These are phyloP conservation scores for Celastrina argiolus DNA, from an alignment of 2,888 invertebrate species.

Conservation along the genomic window DNA sequence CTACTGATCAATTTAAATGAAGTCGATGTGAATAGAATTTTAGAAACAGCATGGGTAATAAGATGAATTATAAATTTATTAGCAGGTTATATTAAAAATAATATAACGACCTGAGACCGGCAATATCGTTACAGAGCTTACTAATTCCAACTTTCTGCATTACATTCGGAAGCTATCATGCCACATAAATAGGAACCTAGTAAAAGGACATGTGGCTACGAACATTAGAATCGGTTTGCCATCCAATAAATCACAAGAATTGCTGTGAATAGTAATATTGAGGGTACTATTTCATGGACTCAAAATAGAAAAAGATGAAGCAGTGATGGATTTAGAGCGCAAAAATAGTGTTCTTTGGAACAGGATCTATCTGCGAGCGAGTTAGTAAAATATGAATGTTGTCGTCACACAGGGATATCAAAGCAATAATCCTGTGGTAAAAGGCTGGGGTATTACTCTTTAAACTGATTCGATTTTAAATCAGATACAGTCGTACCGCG, in stretches of 20 bases:
- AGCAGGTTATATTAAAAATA: too few relatives aligned
- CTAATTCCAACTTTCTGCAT: background rate
- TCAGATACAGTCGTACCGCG: too few relatives aligned
- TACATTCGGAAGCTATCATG: background rate
- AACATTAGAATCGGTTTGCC: slow-evolving; percentile 11
- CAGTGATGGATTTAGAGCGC: slow-evolving; percentile 3
- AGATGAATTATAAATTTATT: too few relatives aligned
- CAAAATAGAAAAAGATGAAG: slow-evolving; percentile 4
- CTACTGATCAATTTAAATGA: too few relatives aligned
- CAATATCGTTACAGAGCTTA: background rate
- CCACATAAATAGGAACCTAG: slow-evolving; percentile 1
- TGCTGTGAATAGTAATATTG: slow-evolving; percentile 7
- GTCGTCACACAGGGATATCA: background rate
- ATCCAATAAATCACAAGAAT: slow-evolving; percentile 13
- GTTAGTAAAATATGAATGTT: background rate
- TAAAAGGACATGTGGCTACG: background rate
- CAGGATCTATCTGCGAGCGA: background rate
- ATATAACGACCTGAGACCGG: too few relatives aligned
- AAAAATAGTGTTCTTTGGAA: slow-evolving; percentile 3
- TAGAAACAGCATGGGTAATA: too few relatives aligned
- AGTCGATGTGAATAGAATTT: too few relatives aligned
- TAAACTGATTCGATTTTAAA: too few relatives aligned
- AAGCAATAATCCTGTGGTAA: background rate
- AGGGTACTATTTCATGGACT: slow-evolving; percentile 2
- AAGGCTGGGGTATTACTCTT: background rate